Evolutionary conservation across 2,888 invertebrate species (phyloP).

Genomic region (Keiferia lycopersicella): DNA sequence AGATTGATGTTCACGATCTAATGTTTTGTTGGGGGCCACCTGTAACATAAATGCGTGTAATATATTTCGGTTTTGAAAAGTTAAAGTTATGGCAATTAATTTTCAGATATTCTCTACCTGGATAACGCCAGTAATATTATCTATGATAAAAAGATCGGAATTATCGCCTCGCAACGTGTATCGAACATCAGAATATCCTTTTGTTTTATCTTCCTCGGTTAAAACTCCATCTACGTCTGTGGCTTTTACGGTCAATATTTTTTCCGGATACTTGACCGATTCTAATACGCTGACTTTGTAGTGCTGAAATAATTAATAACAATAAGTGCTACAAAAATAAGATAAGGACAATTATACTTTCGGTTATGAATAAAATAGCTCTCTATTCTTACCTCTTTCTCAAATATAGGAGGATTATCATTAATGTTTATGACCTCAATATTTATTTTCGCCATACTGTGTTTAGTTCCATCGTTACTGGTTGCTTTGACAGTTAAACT

Average conservation of each 20-base stretch:
- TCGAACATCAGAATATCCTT: conserved; percentile 85
- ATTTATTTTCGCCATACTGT: conserved; percentile 85
- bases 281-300: conserved; percentile 87
- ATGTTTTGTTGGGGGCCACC: conserved; percentile 83
- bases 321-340: not conserved
- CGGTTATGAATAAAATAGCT: not conserved
- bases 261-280: conserved; percentile 84
- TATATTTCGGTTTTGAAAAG: not conserved
- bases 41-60: conserved; percentile 37
- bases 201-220: conserved; percentile 77
- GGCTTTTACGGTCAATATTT: conserved; percentile 85
- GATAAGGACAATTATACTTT: not conserved
- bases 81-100: not conserved
- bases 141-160: conserved; percentile 86
- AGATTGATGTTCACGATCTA: conserved; percentile 88
- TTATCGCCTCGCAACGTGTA: conserved; percentile 89
- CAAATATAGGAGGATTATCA: conserved; percentile 88
- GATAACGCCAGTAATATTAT: conserved; percentile 85
- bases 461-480: conserved; percentile 76
- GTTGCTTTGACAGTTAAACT: conserved; percentile 81
- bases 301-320: conserved; percentile 60
- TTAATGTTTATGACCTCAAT: conserved; percentile 88
- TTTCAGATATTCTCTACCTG: conserved; percentile 59
- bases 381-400: conserved; percentile 73
- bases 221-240: conserved; percentile 85